Percentiles rank a stretch among this genome's conserved stretches.
Evolutionary conservation across 1,140 invertebrate species (phyloP).

Genomic region (Lepidurus couesii): DNA sequence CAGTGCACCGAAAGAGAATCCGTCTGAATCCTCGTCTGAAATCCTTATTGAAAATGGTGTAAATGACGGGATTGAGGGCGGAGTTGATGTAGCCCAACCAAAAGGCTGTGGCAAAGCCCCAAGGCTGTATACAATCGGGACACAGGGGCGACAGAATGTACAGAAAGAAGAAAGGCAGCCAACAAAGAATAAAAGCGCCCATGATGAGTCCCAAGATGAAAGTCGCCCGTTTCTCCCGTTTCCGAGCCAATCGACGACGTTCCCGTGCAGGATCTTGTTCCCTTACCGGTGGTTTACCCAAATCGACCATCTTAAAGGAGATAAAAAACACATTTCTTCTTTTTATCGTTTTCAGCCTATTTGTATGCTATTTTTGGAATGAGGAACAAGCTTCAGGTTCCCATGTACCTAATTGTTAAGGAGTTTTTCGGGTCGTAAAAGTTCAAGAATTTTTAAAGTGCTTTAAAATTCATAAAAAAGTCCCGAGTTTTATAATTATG

Average conservation of each 20-base stretch:
- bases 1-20: slow-evolving; percentile 54
- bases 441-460: too few relatives aligned
- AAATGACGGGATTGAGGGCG: slow-evolving; percentile 86
- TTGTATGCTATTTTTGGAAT: not conserved
- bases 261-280: slow-evolving; percentile 83
- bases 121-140: slow-evolving; percentile 66
- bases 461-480: too few relatives aligned
- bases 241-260: slow-evolving; percentile 85
- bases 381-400: too few relatives aligned
- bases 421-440: too few relatives aligned
- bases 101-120: slow-evolving; percentile 90
- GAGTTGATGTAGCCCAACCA: slow-evolving; percentile 99
- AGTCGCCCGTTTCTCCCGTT: slow-evolving; percentile 95
- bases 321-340: not conserved
- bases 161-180: slow-evolving; percentile 96
- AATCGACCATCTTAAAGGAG: slow-evolving; percentile 31
- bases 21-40: slow-evolving; percentile 86
- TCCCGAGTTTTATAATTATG: too few relatives aligned
- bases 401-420: too few relatives aligned
- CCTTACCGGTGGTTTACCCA: slow-evolving; percentile 54
- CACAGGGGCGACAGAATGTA: slow-evolving; percentile 83
- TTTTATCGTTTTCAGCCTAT: not conserved
- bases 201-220: slow-evolving; percentile 95
- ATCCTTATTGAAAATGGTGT: slow-evolving; percentile 83
- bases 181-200: slow-evolving; percentile 97